Evolutionary conservation across 1,140 invertebrate genomes (phyloP).

Genomic region (Leptestheria dahalacensis): DNA sequence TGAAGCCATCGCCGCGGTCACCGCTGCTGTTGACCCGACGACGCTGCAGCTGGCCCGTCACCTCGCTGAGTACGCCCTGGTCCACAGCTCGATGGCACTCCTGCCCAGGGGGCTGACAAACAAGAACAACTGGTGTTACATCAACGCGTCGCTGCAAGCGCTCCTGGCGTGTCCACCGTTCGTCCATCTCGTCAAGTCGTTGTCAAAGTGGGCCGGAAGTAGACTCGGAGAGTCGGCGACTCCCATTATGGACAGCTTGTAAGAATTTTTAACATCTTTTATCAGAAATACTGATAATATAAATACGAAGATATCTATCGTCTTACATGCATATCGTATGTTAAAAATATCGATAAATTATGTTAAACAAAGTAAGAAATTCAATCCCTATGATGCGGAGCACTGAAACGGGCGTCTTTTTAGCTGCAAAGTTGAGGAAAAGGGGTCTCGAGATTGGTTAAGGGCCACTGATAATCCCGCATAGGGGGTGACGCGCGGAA

Average conservation of each 20-base stretch:
- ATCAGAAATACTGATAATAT: too few species aligned
- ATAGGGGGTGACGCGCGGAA: slow-evolving; percentile 2
- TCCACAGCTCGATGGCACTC: slow-evolving; percentile 52
- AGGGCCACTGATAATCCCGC: slow-evolving; percentile 11
- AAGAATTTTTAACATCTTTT: slow-evolving; percentile 31
- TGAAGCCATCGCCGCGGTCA: neutral
- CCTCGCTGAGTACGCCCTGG: slow-evolving; percentile 43
- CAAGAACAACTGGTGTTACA: slow-evolving; percentile 87
- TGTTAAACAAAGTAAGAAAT: too few species aligned
- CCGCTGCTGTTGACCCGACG: neutral
- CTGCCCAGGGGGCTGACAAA: slow-evolving; percentile 77
- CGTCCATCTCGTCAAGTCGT: slow-evolving; percentile 67
- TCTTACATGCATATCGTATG: too few species aligned
- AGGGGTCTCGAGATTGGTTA: neutral
- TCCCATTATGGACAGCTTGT: slow-evolving; percentile 83
- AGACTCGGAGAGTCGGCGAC: slow-evolving; percentile 46
- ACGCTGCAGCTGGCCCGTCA: slow-evolving; percentile 5
- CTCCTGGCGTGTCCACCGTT: slow-evolving; percentile 82
- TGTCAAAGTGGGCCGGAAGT: slow-evolving; percentile 40
- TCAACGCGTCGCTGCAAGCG: slow-evolving; percentile 81
- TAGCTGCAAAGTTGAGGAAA: neutral
- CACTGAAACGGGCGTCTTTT: neutral
- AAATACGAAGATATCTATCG: too few species aligned
- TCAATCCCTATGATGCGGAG: neutral
- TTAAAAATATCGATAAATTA: too few species aligned